A percentile compares a stretch with the other conserved stretches of the same genome.
These are phyloP conservation scores for Apostichopus californicus DNA, from an alignment of 35 echinoderm and acorn worm genomes.

Conservation along the genomic window DNA sequence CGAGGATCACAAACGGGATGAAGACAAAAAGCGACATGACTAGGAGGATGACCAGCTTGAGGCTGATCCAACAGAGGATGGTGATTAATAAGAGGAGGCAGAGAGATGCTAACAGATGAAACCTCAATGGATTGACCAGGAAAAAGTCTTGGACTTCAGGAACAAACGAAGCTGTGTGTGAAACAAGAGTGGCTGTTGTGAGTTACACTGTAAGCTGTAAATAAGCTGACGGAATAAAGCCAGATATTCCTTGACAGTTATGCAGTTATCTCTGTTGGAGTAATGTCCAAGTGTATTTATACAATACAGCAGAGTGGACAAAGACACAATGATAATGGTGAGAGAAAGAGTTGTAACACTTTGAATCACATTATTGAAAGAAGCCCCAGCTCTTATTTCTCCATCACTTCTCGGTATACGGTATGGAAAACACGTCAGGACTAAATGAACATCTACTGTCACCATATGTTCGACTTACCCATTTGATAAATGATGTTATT, in stretches of 20 bases:
- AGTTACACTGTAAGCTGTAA: not conserved
- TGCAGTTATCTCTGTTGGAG: too few relatives aligned
- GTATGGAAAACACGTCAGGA: too few relatives aligned
- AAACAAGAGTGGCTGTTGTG: not conserved
- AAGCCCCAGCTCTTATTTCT: too few relatives aligned
- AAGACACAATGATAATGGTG: too few relatives aligned
- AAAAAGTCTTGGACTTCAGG: slow-evolving; percentile 46
- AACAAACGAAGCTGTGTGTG: not conserved
- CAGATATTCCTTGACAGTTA: too few relatives aligned
- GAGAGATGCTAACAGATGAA: slow-evolving; percentile 22
- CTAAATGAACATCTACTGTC: too few relatives aligned
- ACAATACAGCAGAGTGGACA: too few relatives aligned
- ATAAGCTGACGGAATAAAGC: too few relatives aligned
- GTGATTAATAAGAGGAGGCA: slow-evolving; percentile 8
- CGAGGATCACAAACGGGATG: slow-evolving; percentile 30
- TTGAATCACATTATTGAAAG: too few relatives aligned
- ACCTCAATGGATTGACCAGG: slow-evolving; percentile 31
- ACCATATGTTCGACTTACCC: slow-evolving; percentile 12
- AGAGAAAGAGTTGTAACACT: too few relatives aligned
- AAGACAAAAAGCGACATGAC: slow-evolving; percentile 8
- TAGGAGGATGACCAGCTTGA: slow-evolving; percentile 42
- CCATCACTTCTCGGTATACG: too few relatives aligned
- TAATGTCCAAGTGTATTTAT: too few relatives aligned
- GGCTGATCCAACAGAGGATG: slow-evolving; percentile 44
- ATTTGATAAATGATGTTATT: slow-evolving; percentile 46